A percentile compares a stretch with the other conserved stretches of the same genome.
These are phyloP conservation scores for Acanthosepion esculentum DNA, from an alignment of 2,888 invertebrate species.

Conservation along the genomic window DNA sequence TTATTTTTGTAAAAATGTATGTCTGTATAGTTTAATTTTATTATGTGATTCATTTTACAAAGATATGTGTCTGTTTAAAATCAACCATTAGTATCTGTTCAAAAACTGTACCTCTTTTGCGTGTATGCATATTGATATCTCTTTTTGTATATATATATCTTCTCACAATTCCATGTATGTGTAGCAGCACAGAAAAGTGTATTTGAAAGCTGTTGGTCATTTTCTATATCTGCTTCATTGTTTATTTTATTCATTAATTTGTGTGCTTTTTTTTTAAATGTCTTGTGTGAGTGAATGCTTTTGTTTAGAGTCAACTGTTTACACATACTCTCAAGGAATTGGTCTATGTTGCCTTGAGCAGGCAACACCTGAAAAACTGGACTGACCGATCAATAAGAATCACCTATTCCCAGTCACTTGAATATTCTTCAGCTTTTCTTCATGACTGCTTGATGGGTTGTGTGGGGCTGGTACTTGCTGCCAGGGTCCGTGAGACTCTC, in stretches of 20 bases:
- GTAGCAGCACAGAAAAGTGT: too few species aligned
- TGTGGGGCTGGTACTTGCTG: not conserved
- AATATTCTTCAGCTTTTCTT: not conserved
- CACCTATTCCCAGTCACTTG: not conserved
- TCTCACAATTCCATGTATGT: too few species aligned
- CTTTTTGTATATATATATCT: too few species aligned
- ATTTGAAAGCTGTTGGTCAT: not conserved
- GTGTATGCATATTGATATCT: too few species aligned
- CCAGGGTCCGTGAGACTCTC: not conserved
- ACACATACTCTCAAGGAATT: not conserved
- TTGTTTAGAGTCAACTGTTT: not conserved
- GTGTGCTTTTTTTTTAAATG: not conserved
- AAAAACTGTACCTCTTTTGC: too few species aligned
- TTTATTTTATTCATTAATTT: not conserved
- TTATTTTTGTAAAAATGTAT: too few species aligned
- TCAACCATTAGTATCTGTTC: too few species aligned
- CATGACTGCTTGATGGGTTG: not conserved
- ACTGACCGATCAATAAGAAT: not conserved
- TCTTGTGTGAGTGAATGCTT: not conserved
- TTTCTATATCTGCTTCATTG: not conserved
- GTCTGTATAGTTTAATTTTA: too few species aligned
- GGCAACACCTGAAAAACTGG: not conserved
- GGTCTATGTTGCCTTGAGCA: not conserved
- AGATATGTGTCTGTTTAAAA: too few species aligned
- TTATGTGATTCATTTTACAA: too few species aligned